Conservation (phyloP, 2,888 invertebrate species). For the Plebejus anna region DNA sequence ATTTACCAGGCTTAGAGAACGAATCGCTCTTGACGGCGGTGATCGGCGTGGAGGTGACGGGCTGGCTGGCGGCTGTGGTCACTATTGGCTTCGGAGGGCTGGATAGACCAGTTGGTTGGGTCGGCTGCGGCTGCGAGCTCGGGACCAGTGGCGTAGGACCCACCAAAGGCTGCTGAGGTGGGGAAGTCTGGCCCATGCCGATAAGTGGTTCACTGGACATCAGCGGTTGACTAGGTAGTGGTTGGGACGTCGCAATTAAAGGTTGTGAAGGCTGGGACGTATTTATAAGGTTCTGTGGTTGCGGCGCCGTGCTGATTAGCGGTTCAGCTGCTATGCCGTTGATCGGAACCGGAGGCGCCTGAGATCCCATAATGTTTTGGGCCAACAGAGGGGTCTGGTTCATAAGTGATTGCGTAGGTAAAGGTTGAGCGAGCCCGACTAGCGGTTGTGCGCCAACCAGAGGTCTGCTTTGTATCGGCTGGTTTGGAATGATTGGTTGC, state of each 20-base stretch:
- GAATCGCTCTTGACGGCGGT: conserved; percentile 58
- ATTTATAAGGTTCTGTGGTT: conserved; percentile 32
- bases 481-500: conserved; percentile 32
- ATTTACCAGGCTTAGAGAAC: conserved; percentile 59
- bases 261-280: conserved; percentile 36
- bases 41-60: conserved; percentile 68
- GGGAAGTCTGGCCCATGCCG: conserved; percentile 42
- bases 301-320: conserved; percentile 29
- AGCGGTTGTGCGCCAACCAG: conserved; percentile 44
- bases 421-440: conserved; percentile 36
- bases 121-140: conserved; percentile 45
- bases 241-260: conserved; percentile 36
- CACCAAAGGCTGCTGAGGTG: conserved; percentile 36
- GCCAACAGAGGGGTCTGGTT: conserved; percentile 32
- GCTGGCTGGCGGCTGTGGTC: conserved; percentile 51
- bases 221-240: conserved; percentile 33
- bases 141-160: conserved; percentile 40
- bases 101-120: conserved; percentile 48
- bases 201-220: conserved; percentile 37
- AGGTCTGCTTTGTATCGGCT: conserved; percentile 35
- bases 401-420: conserved; percentile 40
- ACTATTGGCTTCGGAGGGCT: conserved; percentile 57
- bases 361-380: conserved; percentile 31
- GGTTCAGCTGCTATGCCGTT: neutral
- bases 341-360: conserved; percentile 9